phyloP scores from a whole-genome alignment of 2,888 invertebrate genomes.

The Sphinx pinastri region DNA sequence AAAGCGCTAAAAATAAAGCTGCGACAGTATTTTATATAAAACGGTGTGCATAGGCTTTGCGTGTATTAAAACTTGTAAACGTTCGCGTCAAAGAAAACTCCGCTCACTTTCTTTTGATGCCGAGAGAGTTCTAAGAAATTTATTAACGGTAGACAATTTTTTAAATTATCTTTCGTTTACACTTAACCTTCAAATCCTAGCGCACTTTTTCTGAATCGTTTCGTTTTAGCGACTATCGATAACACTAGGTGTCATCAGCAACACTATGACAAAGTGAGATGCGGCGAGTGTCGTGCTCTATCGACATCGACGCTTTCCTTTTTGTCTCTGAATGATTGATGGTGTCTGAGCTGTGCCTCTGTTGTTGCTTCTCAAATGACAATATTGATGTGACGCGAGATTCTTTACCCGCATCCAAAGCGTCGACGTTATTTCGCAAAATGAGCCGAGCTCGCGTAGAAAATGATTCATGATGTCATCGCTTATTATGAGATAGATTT shows the following conservation, averaged over 20 bases:
- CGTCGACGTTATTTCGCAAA: slow-evolving; percentile 34
- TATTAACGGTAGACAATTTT: background rate
- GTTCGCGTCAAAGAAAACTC: slow-evolving; percentile 13
- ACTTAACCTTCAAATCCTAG: background rate
- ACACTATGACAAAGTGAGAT: slow-evolving; percentile 59
- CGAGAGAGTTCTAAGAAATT: background rate
- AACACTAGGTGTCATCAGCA: slow-evolving; percentile 40
- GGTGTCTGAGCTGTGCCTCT: slow-evolving; percentile 49
- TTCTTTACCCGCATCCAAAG: slow-evolving; percentile 42
- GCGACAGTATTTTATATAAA: slow-evolving; percentile 30
- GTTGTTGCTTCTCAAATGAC: slow-evolving; percentile 53
- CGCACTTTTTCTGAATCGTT: too few species aligned
- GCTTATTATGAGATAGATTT: slow-evolving; percentile 30
- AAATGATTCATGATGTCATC: slow-evolving; percentile 37
- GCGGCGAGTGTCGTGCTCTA: slow-evolving; percentile 61
- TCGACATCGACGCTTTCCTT: slow-evolving; percentile 61
- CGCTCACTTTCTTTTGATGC: background rate
- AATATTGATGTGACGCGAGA: slow-evolving; percentile 55
- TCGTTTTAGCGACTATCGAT: slow-evolving; percentile 33
- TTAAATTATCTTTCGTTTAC: background rate
- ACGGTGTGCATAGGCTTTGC: slow-evolving; percentile 23
- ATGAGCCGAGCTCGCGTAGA: slow-evolving; percentile 28
- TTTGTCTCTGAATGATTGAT: slow-evolving; percentile 75
- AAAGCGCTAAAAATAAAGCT: slow-evolving; percentile 27
- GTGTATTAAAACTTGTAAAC: slow-evolving; percentile 34